These are phyloP conservation scores for Nannoperca obscura DNA, from an alignment of 2,797 vertebrate genomes.

Conservation along the genomic window DNA sequence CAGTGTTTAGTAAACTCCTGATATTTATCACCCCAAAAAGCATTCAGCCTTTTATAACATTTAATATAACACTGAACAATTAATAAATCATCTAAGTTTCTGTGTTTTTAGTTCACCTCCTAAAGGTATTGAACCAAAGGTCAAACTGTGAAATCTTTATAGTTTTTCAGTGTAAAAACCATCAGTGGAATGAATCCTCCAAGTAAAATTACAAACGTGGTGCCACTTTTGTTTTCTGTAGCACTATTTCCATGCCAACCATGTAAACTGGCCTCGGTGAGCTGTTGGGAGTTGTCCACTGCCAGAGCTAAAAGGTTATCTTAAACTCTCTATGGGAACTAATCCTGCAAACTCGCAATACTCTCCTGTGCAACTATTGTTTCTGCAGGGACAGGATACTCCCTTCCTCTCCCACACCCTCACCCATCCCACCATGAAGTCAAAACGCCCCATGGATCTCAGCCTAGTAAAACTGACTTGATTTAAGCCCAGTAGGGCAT, in stretches of 20 bases:
- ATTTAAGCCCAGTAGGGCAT: not conserved
- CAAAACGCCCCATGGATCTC: slow-evolving; percentile 3
- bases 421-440: slow-evolving; percentile 51
- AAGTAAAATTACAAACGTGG: slow-evolving; percentile 7
- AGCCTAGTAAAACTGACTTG: not conserved
- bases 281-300: slow-evolving; percentile 50
- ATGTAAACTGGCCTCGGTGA: slow-evolving; percentile 26
- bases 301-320: slow-evolving; percentile 64
- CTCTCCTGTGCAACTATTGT: slow-evolving; percentile 56
- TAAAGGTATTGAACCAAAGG: not conserved
- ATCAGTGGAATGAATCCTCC: slow-evolving; percentile 11
- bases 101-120: not conserved
- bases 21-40: not conserved
- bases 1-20: not conserved
- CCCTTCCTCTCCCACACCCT: slow-evolving; percentile 70
- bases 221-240: slow-evolving; percentile 37
- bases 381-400: slow-evolving; percentile 59
- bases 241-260: slow-evolving; percentile 57
- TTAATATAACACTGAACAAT: not conserved
- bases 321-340: slow-evolving; percentile 55
- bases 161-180: not conserved
- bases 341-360: slow-evolving; percentile 43
- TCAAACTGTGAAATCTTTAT: slow-evolving; percentile 1
- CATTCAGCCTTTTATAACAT: not conserved
- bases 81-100: not conserved